Evolutionary conservation across 2,888 invertebrate genomes (phyloP), one percentile per base, ranked within the genome.

Genomic region (Cistogaster globosa): DNA sequence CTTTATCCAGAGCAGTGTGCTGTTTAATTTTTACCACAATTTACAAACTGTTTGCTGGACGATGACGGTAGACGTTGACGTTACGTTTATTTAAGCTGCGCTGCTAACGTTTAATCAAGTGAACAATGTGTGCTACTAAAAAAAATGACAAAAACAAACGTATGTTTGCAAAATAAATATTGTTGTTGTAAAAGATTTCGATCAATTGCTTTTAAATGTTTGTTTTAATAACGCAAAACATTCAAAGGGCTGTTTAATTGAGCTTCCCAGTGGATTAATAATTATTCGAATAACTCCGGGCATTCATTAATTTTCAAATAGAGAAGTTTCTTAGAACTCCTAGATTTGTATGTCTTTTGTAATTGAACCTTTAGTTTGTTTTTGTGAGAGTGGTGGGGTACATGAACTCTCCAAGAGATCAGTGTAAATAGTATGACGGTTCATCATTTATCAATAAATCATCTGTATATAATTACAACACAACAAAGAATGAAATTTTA

Each of bases 151-250:
- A 60, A 60, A 77, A 68, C 45, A 78, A 78, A 78, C 53, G 69
- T 69, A 72, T 65, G 36, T 79, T 79, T 65, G 71, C 65, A 65
- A 62, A 45, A 45, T 45, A 80, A 79, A 36, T 22, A 42, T 51
- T 76, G 57, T 58, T 22, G 67, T 77, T 60, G 51, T 16, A 48
- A 67, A 51, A 36, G 67, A 38, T 67, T 68, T 26, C 51, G 77
- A 77, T 77, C 68, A 36, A 51, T 36, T 45, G 11, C 7, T 18
- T 42, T 62, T 62, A 42, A 20, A 12, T 18, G 22, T 51, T 51
- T 18, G 2, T 20, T 22, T 63, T 63, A 2, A 63, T 57, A 58
- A 22, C 48, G 20, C 67, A 57, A 22, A 20, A 65, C 11, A 67
- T 65, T 38, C 0, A n/a, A 76, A 67, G 67, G 65, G 76, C 67